Conservation (phyloP, 2,113 vertebrate genomes). For the Mobula birostris region DNA sequence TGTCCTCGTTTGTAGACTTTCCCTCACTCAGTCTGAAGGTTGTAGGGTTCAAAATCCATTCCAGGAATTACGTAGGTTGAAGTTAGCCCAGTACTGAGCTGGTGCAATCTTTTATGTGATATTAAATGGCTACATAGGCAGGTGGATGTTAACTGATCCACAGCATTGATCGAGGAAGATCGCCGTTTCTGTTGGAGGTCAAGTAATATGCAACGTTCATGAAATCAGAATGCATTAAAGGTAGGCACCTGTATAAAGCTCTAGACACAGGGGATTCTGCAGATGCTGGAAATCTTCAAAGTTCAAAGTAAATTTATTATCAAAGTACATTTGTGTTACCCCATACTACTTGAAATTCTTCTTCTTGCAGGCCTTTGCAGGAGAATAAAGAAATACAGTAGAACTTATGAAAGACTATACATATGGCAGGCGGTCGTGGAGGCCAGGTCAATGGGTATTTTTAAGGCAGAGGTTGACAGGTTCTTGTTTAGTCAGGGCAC, state of each 20-base stretch:
- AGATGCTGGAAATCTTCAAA: no score
- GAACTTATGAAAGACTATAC: no score
- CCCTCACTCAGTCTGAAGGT: not conserved
- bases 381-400: no score
- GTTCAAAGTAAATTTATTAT: no score
- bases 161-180: not conserved
- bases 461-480: no score
- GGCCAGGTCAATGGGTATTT: no score
- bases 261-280: no score
- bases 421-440: no score
- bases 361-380: no score
- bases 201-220: not conserved
- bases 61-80: not conserved
- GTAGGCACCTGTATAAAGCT: not conserved
- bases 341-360: no score
- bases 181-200: not conserved
- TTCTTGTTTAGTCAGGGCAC: no score
- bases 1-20: not conserved
- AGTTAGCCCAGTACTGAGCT: not conserved
- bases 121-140: conserved; percentile 13
- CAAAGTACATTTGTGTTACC: no score
- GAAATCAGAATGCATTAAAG: not conserved
- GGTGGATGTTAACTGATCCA: not conserved
- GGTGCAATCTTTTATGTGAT: not conserved
- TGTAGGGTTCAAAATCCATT: not conserved